Evolutionary conservation across 2,888 invertebrate species (phyloP), one percentile per base, ranked within the genome.

Genomic region (Liopterus haemorrhoidalis): DNA sequence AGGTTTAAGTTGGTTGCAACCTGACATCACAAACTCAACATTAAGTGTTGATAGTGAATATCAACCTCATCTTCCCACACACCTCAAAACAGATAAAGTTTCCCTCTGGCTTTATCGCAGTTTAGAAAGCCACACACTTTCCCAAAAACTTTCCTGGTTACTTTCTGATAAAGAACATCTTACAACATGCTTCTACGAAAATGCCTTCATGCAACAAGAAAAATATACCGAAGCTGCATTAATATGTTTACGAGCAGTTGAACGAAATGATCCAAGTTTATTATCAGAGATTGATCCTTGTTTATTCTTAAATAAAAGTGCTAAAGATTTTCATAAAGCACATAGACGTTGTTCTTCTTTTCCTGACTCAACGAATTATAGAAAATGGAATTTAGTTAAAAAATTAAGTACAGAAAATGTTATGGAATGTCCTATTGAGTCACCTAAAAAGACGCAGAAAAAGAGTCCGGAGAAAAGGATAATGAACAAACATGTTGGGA

Each of bases 221-320:
- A 67, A 70, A 45, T 76, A 78, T 60, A 71, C 76, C 9, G 78
- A 78, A 55, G 76, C 79, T 2, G 68, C 77, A 2, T 66, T 81
- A 27, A 74, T 79, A 24, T 81, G 80, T 56, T 65, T 82, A 30
- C 71, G 73, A 54, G 79, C 81, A 15, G 72, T 81, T 1, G 81
- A 82, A 64, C 67, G 75, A 37, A 77, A 78, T 59, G 78, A 79
- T 56, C 72, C 74, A 16, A 72, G 73, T 45, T 59, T 81, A 32
- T 66, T 82, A 22, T 74, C 76, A 6, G 80, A 81, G 63, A 76
- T 82, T 40, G 74, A 79, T 60, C 72, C 75, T 2, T 66, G 70
- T 49, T 67, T 80, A 27, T 69, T 69, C 58, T 45, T 63, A 43
- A 52, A 59, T 27, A 61, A 63, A 51, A 59, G 53, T 45, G 54